phyloP scores from a whole-genome alignment of 2,113 vertebrate species.

The Siniperca chuatsi region DNA sequence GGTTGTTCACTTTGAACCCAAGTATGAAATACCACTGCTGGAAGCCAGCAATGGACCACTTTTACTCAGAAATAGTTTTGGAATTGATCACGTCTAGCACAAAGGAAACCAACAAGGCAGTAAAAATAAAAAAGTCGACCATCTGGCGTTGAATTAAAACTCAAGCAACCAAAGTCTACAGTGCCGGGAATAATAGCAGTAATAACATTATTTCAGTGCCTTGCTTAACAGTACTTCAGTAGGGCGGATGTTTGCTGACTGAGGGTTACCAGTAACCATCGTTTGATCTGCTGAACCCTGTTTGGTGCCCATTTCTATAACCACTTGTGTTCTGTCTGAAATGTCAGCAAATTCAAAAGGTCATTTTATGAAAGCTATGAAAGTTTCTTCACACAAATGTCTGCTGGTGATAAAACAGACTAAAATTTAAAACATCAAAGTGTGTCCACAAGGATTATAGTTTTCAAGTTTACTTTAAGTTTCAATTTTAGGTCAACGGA shows the following conservation, averaged over 20 bases:
- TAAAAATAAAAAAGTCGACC: slow-evolving; percentile 4
- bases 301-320: not conserved
- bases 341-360: not conserved
- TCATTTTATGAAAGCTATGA: not conserved
- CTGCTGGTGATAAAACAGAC: not conserved
- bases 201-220: not conserved
- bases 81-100: slow-evolving; percentile 33
- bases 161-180: slow-evolving; percentile 8
- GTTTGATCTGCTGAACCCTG: not conserved
- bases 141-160: slow-evolving; percentile 19
- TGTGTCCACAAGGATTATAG: too few species aligned
- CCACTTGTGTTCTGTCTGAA: not conserved
- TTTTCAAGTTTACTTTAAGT: not conserved
- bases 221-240: not conserved
- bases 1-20: slow-evolving; percentile 48
- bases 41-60: slow-evolving; percentile 18
- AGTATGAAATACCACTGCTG: slow-evolving; percentile 60
- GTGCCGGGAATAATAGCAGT: not conserved
- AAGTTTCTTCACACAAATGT: not conserved
- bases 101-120: slow-evolving; percentile 20
- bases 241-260: not conserved
- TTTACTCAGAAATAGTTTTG: slow-evolving; percentile 35
- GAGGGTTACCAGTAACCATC: not conserved
- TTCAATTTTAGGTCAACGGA: not conserved
- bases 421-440: not conserved